These are phyloP conservation scores for Drosophila mayri DNA, from an alignment of 1,140 invertebrate genomes.

Conservation along the genomic window DNA sequence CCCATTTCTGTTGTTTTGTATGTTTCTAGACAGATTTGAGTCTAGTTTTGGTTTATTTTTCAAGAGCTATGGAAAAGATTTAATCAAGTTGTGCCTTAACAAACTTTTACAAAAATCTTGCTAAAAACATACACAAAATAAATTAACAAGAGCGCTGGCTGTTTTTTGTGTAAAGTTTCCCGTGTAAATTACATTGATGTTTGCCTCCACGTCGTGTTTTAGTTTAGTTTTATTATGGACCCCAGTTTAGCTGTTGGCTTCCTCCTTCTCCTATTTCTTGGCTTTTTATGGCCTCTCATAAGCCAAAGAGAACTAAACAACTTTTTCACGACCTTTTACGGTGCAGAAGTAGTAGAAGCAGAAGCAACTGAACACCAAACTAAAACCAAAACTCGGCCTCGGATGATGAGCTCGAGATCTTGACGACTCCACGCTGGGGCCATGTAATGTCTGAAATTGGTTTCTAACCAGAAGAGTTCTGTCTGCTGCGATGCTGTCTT, in stretches of 20 bases:
- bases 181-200: constrained; percentile 66
- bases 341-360: constrained; percentile 42
- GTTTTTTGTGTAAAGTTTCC: constrained; percentile 39
- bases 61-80: constrained; percentile 14
- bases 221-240: constrained; percentile 45
- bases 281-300: constrained; percentile 66
- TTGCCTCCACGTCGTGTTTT: constrained; percentile 43
- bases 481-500: constrained; percentile 30
- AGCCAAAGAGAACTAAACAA: constrained; percentile 46
- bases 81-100: constrained; percentile 20
- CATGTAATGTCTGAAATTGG: constrained; percentile 58
- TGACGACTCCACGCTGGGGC: constrained; percentile 8
- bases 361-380: constrained; percentile 17
- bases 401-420: constrained; percentile 6
- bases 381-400: constrained; percentile 29
- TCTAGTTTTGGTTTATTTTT: constrained; percentile 11
- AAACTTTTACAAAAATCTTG: constrained; percentile 22
- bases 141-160: constrained; percentile 8
- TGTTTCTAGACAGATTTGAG: too few relatives aligned
- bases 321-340: constrained; percentile 67
- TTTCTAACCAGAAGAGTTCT: constrained; percentile 37
- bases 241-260: constrained; percentile 34
- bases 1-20: background rate
- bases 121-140: background rate
- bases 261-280: constrained; percentile 15